A percentile compares a stretch with the other conserved stretches of the same genome.
phyloP scores from a whole-genome alignment of 53 echinoderm and acorn worm species.

The Luidia sarsii region DNA sequence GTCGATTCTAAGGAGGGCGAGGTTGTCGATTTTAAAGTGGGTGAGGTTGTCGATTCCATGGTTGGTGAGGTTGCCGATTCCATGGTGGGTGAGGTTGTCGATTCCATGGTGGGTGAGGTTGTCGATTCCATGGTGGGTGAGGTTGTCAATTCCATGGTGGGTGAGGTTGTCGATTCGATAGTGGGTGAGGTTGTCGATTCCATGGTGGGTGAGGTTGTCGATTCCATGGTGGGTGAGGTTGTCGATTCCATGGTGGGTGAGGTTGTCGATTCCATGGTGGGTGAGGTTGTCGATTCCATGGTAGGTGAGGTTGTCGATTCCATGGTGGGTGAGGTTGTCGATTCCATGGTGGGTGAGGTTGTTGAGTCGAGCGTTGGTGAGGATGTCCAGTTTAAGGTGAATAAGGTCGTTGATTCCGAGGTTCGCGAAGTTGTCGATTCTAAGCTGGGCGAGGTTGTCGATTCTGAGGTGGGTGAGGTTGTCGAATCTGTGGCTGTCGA shows the following conservation, averaged over 20 bases:
- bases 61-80: too few species aligned
- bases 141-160: background rate
- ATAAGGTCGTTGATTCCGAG: background rate
- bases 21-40: too few species aligned
- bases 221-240: background rate
- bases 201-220: background rate
- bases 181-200: background rate
- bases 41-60: too few species aligned
- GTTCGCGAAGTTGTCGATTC: background rate
- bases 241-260: background rate
- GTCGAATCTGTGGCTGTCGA: background rate
- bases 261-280: background rate
- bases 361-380: background rate
- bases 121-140: too few species aligned
- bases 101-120: too few species aligned
- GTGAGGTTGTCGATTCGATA: background rate
- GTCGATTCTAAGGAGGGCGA: too few species aligned
- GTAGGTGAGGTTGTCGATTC: background rate
- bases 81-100: too few species aligned
- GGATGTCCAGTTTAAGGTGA: background rate
- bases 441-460: background rate
- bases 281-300: background rate
- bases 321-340: background rate
- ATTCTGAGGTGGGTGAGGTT: background rate
- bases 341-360: slow-evolving; percentile 8